phyloP scores from a whole-genome alignment of 2,113 vertebrate genomes.

The Pteronura brasiliensis region DNA sequence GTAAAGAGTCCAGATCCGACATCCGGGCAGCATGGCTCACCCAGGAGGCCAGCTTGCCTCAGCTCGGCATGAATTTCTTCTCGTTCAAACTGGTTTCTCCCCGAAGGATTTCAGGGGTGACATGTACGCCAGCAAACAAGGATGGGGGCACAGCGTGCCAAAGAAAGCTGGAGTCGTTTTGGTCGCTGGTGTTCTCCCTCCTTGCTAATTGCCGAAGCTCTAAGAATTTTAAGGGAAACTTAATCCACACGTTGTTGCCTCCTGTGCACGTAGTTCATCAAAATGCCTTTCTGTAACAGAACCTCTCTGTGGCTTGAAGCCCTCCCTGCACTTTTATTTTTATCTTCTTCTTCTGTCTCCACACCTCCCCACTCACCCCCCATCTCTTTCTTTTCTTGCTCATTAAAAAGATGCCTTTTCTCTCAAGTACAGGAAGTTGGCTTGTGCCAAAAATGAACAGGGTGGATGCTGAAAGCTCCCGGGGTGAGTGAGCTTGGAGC shows the following conservation, averaged over 20 bases:
- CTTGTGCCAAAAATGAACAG: not conserved
- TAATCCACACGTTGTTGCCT: not conserved
- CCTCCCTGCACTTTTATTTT: not conserved
- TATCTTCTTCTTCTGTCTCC: not conserved
- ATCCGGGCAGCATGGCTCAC: not conserved
- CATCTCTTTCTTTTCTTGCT: not conserved
- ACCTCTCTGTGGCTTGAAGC: not conserved
- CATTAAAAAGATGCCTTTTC: not conserved
- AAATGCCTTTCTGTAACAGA: not conserved
- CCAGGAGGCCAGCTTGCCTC: not conserved
- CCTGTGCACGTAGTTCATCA: not conserved
- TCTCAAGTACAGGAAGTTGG: not conserved
- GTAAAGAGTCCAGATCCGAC: not conserved
- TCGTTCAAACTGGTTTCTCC: not conserved
- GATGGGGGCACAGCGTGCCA: not conserved
- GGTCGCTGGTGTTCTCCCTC: accelerated
- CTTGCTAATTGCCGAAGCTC: not conserved
- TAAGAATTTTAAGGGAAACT: not conserved
- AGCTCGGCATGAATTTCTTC: not conserved
- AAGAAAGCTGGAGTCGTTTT: not conserved
- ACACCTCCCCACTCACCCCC: not conserved
- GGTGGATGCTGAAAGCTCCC: not conserved
- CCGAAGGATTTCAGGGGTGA: not conserved
- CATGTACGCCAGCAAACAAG: not conserved
- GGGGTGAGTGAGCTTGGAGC: not conserved